Evolutionary conservation across 2,888 invertebrate species (phyloP), one percentile per base, ranked within the genome.

Genomic region (Oligia latruncula): DNA sequence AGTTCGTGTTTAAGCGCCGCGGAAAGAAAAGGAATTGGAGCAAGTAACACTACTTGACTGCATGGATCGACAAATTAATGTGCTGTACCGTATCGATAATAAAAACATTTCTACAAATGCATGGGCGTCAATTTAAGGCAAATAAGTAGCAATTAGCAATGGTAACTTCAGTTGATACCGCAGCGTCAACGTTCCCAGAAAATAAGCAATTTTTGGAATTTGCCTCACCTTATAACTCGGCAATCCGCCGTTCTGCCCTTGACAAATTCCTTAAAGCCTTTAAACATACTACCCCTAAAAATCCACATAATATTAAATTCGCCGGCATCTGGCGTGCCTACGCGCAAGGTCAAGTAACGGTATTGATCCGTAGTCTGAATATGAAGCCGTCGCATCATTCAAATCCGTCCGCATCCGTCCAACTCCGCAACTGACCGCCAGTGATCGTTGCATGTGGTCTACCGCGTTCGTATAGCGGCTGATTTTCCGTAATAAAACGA

Each of bases 291-390:
- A 29, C 86, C 79, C 65, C 66, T 62, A 62, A 79, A 64, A 71
- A 74, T 65, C 49, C 58, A 49, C 66, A 52, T 49, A 64, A 74
- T 66, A 75, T 72, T 71, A 78, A 67, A 78, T 88, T 82, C 74
- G 29, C 73, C 43, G 23, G 40, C 43, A 70, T 64, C 74, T 75
- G 60, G 74, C 85, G 40, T 81, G 86, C 88, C 66, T 65, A 35
- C 81, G 80, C 73, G 87, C 88, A 84, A 89, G 90, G 91, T 89
- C 90, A 91, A 89, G 64, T 88, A 91, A 91, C 91, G 91, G 91
- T 86, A 91, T 78, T 74, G 86, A 60, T 76, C 82, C 76, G 82
- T 85, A 88, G 65, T 74, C 87, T 81, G 89, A 89, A 88, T 89
- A 74, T 80, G 82, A 90, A 84, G 78, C 73, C 80, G 60, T 66